These are phyloP conservation scores for Mormyrus lacerda DNA, from an alignment of 2,113 vertebrate genomes.

Conservation along the genomic window DNA sequence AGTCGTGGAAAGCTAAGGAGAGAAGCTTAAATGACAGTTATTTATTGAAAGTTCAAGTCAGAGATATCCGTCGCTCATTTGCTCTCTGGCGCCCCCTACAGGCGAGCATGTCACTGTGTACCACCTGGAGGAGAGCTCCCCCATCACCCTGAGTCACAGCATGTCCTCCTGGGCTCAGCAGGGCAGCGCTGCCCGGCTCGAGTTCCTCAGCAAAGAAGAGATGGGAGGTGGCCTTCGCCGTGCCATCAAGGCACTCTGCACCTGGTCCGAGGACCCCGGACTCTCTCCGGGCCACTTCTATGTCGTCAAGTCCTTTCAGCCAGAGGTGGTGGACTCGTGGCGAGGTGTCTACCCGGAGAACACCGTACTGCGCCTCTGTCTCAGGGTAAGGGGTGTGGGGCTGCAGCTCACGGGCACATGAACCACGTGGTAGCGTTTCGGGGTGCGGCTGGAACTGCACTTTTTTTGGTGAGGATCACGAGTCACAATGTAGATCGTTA, in stretches of 20 bases:
- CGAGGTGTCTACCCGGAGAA: constrained; percentile 93
- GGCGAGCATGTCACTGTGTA: constrained; percentile 95
- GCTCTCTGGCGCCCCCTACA: constrained; percentile 38
- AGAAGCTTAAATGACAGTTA: background rate
- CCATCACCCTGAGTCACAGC: constrained; percentile 92
- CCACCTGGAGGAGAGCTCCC: constrained; percentile 93
- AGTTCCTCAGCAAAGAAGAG: constrained; percentile 96
- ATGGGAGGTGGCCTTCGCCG: constrained; percentile 93
- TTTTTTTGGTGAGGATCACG: background rate
- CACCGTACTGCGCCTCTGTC: constrained; percentile 91
- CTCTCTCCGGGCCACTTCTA: constrained; percentile 91
- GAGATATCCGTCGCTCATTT: background rate
- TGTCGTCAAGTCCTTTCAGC: constrained; percentile 95
- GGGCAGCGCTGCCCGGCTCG: constrained; percentile 91
- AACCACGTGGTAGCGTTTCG: background rate
- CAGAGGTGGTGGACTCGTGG: constrained; percentile 92
- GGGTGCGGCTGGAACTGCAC: background rate
- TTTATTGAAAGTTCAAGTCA: background rate
- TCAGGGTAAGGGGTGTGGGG: constrained; percentile 73
- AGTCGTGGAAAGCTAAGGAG: background rate
- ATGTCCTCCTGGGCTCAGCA: constrained; percentile 98
- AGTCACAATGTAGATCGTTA: background rate
- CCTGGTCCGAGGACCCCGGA: constrained; percentile 90
- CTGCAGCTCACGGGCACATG: background rate
- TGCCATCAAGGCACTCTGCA: constrained; percentile 92